Evolutionary conservation across 2,113 vertebrate species (phyloP), one percentile per base, ranked within the genome.

Genomic region (Heterocephalus glaber): DNA sequence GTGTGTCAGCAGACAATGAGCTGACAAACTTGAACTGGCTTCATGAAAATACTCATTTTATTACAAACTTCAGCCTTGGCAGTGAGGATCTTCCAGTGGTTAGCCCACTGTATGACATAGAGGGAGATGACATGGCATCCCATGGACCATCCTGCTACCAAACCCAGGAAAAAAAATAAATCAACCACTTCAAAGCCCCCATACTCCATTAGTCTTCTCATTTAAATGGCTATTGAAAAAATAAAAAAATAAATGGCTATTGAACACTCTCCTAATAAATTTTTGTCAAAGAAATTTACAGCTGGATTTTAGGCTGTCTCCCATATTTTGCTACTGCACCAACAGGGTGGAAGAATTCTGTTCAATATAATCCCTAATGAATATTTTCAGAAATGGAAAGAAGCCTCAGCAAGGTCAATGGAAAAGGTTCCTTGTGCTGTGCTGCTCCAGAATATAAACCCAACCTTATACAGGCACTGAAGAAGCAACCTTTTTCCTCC

Each of bases 191-290:
- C 99, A 56, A 99, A 99, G 96, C 99, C 99, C 35, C 99, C 99
- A 0, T 99, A 99, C 92, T 99, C 99, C 1, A 99, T 99, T 98
- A 99, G 99, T 89, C 99, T 99, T 95, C 99, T 99, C 96, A 99
- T 99, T 98, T 99, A 99, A 98, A 99, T 99, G 99, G 99, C 99
- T n/a, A n/a, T n/a, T n/a, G n/a, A n/a, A n/a, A n/a, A n/a, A n/a
- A n/a, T n/a, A n/a, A n/a, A n/a, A n/a, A n/a, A n/a, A n/a, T n/a
- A n/a, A n/a, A n/a, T n/a, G n/a, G n/a, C n/a, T 0, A 99, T 99
- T 2, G 99, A 99, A 98, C 99, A 99, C 98, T 99, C 99, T 52
- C 99, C 99, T 97, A 99, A 99, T 98, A 99, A 99, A 96, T 99
- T 99, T 94, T 98, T 99, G 99, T 99, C 47, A 99, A 99, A 97